Percentiles rank a stretch among this genome's conserved stretches.
Conservation (phyloP, 2,113 vertebrate genomes). For the Phaethon lepturus region DNA sequence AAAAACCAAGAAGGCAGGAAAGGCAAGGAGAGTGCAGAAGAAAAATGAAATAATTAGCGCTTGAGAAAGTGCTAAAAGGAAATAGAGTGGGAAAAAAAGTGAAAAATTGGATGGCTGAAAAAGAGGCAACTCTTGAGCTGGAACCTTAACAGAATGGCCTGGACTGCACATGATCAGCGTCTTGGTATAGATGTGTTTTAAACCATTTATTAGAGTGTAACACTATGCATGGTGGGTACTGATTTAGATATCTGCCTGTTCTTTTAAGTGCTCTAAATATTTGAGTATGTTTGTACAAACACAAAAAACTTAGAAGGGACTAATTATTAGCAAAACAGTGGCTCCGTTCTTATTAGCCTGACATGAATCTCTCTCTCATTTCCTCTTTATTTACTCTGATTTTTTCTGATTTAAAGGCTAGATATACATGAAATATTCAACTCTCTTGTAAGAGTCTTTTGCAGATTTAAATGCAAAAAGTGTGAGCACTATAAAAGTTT, state of each 20-base stretch:
- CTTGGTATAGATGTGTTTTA: not conserved
- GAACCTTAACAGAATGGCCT: constrained; percentile 36
- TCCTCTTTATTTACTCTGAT: not conserved
- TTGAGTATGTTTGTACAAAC: constrained; percentile 9
- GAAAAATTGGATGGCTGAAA: constrained; percentile 50
- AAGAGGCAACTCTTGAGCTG: constrained; percentile 36
- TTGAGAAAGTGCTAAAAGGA: constrained; percentile 56
- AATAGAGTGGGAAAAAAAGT: constrained; percentile 27
- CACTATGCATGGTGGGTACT: not conserved
- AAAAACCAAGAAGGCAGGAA: constrained; percentile 64
- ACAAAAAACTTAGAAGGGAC: not conserved
- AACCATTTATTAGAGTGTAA: not conserved
- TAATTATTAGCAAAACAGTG: constrained; percentile 24
- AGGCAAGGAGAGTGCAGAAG: constrained; percentile 55
- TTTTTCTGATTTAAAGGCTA: constrained; percentile 19
- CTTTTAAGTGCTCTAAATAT: not conserved
- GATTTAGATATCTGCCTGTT: constrained; percentile 29
- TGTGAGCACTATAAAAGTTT: constrained; percentile 15
- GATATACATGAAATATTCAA: constrained; percentile 13
- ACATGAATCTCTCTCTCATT: not conserved
- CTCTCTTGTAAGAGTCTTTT: constrained; percentile 2
- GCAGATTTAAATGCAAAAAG: constrained; percentile 36
- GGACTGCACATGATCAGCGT: not conserved
- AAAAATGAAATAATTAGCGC: constrained; percentile 17
- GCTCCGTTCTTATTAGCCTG: constrained; percentile 22